A percentile compares a stretch with the other conserved stretches of the same genome.
phyloP scores from a whole-genome alignment of 2,888 invertebrate species.

The Minunthozetes semirufus region DNA sequence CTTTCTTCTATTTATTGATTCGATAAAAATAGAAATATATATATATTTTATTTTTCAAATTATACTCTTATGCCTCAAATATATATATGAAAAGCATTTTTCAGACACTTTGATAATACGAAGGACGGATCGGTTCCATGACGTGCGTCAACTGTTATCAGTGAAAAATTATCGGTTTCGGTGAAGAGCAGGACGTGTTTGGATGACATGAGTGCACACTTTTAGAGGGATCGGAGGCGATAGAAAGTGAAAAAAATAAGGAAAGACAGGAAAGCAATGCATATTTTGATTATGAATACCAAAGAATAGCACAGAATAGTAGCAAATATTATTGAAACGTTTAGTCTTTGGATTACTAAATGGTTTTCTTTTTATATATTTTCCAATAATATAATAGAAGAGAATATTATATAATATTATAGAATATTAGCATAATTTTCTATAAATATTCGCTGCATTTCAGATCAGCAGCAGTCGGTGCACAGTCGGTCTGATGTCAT shows the following conservation, averaged over 20 bases:
- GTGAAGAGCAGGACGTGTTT: slow-evolving; percentile 20
- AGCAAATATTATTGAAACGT: slow-evolving; percentile 15
- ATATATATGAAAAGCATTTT: slow-evolving; percentile 10
- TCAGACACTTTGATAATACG: slow-evolving; percentile 24
- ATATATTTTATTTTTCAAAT: slow-evolving; percentile 20
- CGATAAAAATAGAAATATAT: slow-evolving; percentile 6
- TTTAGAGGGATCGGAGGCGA: background rate
- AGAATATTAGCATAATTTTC: slow-evolving; percentile 25
- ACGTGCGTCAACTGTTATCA: slow-evolving; percentile 19
- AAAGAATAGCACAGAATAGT: background rate
- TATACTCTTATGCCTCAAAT: background rate
- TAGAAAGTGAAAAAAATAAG: background rate
- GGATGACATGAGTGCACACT: slow-evolving; percentile 1
- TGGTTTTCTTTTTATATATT: slow-evolving; percentile 14
- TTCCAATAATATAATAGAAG: slow-evolving; percentile 4
- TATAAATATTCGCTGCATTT: slow-evolving; percentile 17
- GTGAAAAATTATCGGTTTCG: slow-evolving; percentile 22
- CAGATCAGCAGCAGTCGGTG: background rate
- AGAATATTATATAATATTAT: slow-evolving; percentile 22
- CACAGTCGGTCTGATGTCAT: background rate
- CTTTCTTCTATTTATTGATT: background rate
- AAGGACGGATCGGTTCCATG: slow-evolving; percentile 13
- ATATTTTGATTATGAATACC: slow-evolving; percentile 11
- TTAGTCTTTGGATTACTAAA: slow-evolving; percentile 5
- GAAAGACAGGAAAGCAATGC: background rate